Evolutionary conservation across 1,140 invertebrate genomes (phyloP).

Genomic region (Thaumatotibia leucotreta): DNA sequence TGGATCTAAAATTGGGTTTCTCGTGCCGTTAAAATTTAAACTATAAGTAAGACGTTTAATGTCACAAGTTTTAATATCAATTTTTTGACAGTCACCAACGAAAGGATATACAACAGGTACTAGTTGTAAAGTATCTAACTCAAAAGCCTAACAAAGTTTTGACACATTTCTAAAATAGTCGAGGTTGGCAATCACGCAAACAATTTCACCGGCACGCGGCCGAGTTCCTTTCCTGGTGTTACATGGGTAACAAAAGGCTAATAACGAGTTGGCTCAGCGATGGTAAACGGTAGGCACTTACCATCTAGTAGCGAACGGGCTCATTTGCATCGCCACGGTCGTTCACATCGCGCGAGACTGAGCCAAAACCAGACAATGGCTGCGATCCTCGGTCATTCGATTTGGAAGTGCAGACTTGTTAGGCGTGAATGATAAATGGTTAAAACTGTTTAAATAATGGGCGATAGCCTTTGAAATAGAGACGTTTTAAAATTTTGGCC

Average conservation of each 20-base stretch:
- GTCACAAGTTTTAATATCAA: too few relatives aligned
- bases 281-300: slow-evolving; percentile 8
- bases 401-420: not conserved
- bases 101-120: too few relatives aligned
- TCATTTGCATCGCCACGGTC: slow-evolving; percentile 7
- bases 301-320: slow-evolving; percentile 5
- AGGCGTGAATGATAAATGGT: slow-evolving; percentile 1
- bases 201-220: not conserved
- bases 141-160: too few relatives aligned
- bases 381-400: not conserved
- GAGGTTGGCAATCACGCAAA: not conserved
- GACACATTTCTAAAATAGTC: not conserved
- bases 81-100: not conserved
- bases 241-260: not conserved
- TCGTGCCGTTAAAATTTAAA: too few relatives aligned
- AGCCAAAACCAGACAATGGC: slow-evolving; percentile 10
- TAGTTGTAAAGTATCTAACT: too few relatives aligned
- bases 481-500: too few relatives aligned
- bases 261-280: not conserved
- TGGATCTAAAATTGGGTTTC: not conserved
- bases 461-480: too few relatives aligned
- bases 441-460: not conserved
- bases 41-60: not conserved
- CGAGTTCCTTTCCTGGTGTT: not conserved
- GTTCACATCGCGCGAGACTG: slow-evolving; percentile 3